Conservation (phyloP, 2,797 vertebrate species). For the Xyrichtys novacula region DNA sequence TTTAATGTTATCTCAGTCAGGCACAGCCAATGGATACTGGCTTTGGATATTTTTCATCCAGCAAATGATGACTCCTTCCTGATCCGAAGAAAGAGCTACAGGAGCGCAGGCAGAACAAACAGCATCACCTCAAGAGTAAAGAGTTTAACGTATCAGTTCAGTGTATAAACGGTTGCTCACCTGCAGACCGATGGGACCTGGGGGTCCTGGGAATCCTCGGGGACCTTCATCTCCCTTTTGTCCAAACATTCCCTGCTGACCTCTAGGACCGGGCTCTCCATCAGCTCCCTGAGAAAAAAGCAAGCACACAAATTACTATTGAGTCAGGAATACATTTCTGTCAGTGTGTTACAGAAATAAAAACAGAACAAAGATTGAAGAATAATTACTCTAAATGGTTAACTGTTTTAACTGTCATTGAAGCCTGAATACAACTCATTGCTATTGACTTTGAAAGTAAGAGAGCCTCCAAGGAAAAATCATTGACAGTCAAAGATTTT, state of each 20-base stretch:
- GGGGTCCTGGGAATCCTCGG: slow-evolving; percentile 96
- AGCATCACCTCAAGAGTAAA: background rate
- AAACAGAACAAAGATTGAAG: too few species aligned
- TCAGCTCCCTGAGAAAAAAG: slow-evolving; percentile 89
- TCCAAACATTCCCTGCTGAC: slow-evolving; percentile 99
- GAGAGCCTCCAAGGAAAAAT: too few species aligned
- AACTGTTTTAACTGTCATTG: too few species aligned
- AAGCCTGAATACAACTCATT: too few species aligned
- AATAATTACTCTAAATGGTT: too few species aligned
- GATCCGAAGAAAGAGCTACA: slow-evolving; percentile 7
- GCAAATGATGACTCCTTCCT: background rate
- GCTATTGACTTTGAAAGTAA: too few species aligned
- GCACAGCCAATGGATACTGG: background rate
- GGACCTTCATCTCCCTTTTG: slow-evolving; percentile 98
- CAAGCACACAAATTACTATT: background rate
- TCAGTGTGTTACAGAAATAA: too few species aligned
- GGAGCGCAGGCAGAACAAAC: background rate
- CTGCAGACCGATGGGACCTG: slow-evolving; percentile 98
- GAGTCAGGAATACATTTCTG: too few species aligned
- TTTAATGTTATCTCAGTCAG: slow-evolving; percentile 11
- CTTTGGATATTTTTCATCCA: slow-evolving; percentile 6
- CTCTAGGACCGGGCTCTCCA: slow-evolving; percentile 96
- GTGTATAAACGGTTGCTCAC: slow-evolving; percentile 74
- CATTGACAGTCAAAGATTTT: too few species aligned
- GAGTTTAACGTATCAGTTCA: background rate